Evolutionary conservation across 2,888 invertebrate species (phyloP).

Genomic region (Bombyx huttoni): DNA sequence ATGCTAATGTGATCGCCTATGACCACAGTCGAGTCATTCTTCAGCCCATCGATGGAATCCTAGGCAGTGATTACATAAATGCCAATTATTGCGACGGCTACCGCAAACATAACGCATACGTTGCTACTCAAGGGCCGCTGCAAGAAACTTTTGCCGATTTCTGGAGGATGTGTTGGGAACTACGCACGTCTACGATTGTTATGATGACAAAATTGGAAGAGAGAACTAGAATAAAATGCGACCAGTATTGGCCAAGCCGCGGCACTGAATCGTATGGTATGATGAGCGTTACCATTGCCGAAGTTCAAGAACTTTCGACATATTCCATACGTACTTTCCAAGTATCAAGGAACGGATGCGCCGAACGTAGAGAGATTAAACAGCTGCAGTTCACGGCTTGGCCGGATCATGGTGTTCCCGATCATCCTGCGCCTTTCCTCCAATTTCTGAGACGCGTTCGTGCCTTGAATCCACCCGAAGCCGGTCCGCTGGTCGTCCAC

Average conservation of each 20-base stretch:
- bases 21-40: constrained; percentile 97
- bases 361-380: constrained; percentile 93
- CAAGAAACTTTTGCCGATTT: constrained; percentile 98
- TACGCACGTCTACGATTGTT: constrained; percentile 93
- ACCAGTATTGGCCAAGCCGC: constrained; percentile 97
- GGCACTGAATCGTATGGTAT: constrained; percentile 96
- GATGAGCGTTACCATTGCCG: constrained; percentile 94
- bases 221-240: constrained; percentile 95
- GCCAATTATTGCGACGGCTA: constrained; percentile 99
- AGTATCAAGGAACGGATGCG: constrained; percentile 82
- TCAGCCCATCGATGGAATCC: constrained; percentile 87
- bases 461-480: constrained; percentile 90
- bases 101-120: constrained; percentile 97
- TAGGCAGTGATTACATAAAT: constrained; percentile 98
- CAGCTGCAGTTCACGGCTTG: constrained; percentile 99
- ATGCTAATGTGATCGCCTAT: constrained; percentile 99
- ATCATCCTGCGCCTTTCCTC: constrained; percentile 98
- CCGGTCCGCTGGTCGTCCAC: constrained; percentile 95
- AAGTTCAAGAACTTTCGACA: constrained; percentile 96
- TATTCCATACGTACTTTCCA: constrained; percentile 98
- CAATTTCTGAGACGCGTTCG: constrained; percentile 96
- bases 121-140: constrained; percentile 98
- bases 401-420: constrained; percentile 99
- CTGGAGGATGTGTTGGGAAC: constrained; percentile 99
- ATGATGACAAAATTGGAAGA: constrained; percentile 99